These are phyloP conservation scores for Cygnus buccinator DNA, from an alignment of 2,113 vertebrate genomes.

Conservation along the genomic window DNA sequence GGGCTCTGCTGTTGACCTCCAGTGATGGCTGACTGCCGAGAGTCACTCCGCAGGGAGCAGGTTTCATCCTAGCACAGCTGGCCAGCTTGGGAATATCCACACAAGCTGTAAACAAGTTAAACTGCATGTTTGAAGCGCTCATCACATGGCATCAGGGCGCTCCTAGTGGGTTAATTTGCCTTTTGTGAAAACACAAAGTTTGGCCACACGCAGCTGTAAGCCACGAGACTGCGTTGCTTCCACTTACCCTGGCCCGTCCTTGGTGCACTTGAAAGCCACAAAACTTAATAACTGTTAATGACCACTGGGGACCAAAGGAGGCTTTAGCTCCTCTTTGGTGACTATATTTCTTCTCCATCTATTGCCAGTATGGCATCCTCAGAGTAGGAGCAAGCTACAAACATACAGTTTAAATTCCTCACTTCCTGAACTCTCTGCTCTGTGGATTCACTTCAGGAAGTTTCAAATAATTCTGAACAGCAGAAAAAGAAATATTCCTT, in stretches of 20 bases:
- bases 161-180: conserved; percentile 34
- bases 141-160: conserved; percentile 15
- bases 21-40: accelerated
- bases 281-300: conserved; percentile 49
- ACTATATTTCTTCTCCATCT: background rate
- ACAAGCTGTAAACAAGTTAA: background rate
- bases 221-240: background rate
- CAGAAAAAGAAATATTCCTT: background rate
- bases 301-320: conserved; percentile 11
- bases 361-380: background rate
- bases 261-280: conserved; percentile 10
- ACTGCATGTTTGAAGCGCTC: conserved; percentile 19
- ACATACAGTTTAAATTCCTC: background rate
- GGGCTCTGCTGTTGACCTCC: background rate
- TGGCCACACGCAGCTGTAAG: conserved; percentile 26
- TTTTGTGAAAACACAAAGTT: conserved; percentile 24
- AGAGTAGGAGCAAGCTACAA: background rate
- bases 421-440: background rate
- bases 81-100: conserved; percentile 9
- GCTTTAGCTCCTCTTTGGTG: conserved; percentile 11
- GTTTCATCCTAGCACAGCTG: background rate
- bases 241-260: background rate
- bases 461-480: background rate
- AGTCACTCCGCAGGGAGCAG: accelerated
- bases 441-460: background rate